phyloP scores from a whole-genome alignment of 1,140 invertebrate genomes.

The Drosophila watanabei region DNA sequence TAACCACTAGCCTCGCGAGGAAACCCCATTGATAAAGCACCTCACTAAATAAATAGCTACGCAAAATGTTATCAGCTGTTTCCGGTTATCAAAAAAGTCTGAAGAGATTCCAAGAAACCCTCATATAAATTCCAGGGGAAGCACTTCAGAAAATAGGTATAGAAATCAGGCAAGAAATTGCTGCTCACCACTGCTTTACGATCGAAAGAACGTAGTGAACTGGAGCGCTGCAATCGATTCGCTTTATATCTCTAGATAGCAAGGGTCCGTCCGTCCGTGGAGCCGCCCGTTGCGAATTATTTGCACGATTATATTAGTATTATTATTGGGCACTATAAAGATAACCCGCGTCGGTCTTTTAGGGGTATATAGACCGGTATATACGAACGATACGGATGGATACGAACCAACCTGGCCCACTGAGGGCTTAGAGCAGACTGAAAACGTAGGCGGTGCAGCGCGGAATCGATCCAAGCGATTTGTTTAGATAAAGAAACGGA shows the following conservation, averaged over 20 bases:
- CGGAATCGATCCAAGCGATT: conserved; percentile 40
- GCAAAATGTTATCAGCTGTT: conserved; percentile 8
- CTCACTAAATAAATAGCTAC: background rate
- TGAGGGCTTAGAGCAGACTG: conserved; percentile 59
- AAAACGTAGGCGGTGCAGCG: conserved; percentile 52
- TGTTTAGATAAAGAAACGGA: conserved; percentile 62
- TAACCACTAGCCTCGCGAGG: background rate
- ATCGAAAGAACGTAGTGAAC: conserved; percentile 53
- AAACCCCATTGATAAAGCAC: background rate
- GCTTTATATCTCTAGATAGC: conserved; percentile 24
- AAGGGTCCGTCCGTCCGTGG: background rate
- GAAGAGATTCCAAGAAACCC: conserved; percentile 18
- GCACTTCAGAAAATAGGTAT: conserved; percentile 13
- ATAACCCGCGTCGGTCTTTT: conserved; percentile 29
- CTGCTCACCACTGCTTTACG: conserved; percentile 56
- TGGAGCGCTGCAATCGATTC: conserved; percentile 50
- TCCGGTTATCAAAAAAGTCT: conserved; percentile 13
- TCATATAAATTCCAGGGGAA: conserved; percentile 22
- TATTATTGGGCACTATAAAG: conserved; percentile 56
- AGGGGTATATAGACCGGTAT: background rate
- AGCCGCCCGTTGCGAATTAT: conserved; percentile 27
- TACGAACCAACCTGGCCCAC: conserved; percentile 44
- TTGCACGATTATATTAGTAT: conserved; percentile 35
- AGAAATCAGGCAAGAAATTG: background rate
- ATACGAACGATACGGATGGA: background rate